Conservation (phyloP, 2,797 vertebrate genomes). For the Leptoclinus maculatus region DNA sequence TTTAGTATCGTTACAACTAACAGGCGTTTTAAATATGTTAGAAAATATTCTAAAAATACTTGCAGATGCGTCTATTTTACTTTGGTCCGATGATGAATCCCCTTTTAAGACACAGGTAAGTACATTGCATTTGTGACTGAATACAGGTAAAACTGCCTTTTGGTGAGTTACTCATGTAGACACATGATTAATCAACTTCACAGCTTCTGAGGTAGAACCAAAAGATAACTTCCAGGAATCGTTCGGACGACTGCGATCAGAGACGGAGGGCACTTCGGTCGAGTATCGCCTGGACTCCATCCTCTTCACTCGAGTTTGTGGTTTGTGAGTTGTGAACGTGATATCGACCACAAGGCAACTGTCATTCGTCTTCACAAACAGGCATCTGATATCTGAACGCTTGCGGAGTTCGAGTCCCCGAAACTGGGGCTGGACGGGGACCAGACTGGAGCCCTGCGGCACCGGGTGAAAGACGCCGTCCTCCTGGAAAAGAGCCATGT, state of each 20-base stretch:
- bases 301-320: not conserved
- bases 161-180: conserved; percentile 34
- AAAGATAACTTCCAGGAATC: conserved; percentile 72
- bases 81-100: not conserved
- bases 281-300: not conserved
- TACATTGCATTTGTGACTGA: not conserved
- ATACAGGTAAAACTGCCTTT: not conserved
- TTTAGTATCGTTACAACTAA: not conserved
- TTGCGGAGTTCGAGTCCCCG: conserved; percentile 67
- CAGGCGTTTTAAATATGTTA: conserved; percentile 9
- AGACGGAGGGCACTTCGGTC: not conserved
- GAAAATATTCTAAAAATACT: conserved; percentile 7
- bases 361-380: conserved; percentile 76
- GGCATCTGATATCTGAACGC: conserved; percentile 75
- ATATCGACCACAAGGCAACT: conserved; percentile 77
- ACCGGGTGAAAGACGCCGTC: conserved; percentile 72
- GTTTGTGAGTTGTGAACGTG: conserved; percentile 69
- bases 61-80: not conserved
- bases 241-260: not conserved
- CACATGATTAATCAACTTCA: conserved; percentile 63
- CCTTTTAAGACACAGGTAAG: not conserved
- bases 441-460: conserved; percentile 23
- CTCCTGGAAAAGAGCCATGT: conserved; percentile 82
- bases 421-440: conserved; percentile 68
- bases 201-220: conserved; percentile 67